Evolutionary conservation across 2,113 vertebrate species (phyloP), one percentile per base, ranked within the genome.

Genomic region (Melanotaenia duboulayi): DNA sequence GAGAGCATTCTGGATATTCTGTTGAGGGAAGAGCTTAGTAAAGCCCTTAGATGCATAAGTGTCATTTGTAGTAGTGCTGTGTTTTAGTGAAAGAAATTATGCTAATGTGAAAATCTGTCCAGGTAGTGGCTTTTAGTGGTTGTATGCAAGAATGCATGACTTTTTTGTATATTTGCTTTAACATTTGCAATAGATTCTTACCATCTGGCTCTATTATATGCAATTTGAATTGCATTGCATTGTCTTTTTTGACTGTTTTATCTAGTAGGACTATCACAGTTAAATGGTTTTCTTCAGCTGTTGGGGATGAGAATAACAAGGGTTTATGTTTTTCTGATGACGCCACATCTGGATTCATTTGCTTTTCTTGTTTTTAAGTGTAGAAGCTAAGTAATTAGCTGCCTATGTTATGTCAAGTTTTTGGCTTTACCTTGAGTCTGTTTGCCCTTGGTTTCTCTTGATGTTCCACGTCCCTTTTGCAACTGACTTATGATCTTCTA

Each of bases 81-180:
- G 35, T 51, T 56, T 73, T 62, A 24, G 58, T 60, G 20, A 7
- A n/a, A 28, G n/a, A 42, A 67, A 63, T 39, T 19, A 55, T 35
- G 35, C 8, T 44, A 17, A 68, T 69, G 19, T 48, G 42, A 46
- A 40, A 52, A 54, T 63, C 61, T 51, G 10, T n/a, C 23, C 1
- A 28, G 49, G 65, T 62, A 9, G 35, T 56, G n/a, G 32, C 22
- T 73, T 65, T 65, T 61, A 46, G 13, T 11, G 19, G 44, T 14
- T 28, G 17, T 37, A 23, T 17, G 17, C 17, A 42, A 42, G 39
- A 14, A 3, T 48, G n/a, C 32, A 11, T 12, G 10, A 19, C 4
- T 62, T 23, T 19, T 28, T 24, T 16, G 42, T 72, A 70, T 32
- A 24, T 65, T 50, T 77, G 65, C 25, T 39, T 70, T 37, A 71